Evolutionary conservation across 2,888 invertebrate species (phyloP).

Genomic region (Apantesis nais): DNA sequence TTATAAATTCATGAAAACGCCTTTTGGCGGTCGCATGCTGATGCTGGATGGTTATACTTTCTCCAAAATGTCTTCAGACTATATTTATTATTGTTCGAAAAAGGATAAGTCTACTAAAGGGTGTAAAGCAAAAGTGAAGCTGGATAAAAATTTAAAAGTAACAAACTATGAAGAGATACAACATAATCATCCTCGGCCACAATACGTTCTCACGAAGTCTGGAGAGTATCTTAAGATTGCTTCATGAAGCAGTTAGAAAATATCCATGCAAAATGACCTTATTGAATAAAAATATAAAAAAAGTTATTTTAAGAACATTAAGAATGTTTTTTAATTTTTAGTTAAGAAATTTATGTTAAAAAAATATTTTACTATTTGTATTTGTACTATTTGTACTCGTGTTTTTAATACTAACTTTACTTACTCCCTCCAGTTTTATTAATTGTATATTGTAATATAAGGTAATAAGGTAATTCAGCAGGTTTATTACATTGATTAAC

Average conservation of each 20-base stretch:
- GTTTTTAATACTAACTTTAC: neutral
- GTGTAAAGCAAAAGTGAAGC: conserved; percentile 19
- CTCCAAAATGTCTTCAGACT: conserved; percentile 14
- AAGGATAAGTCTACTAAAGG: conserved; percentile 8
- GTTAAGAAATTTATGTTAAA: too few relatives aligned
- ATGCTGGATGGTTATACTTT: conserved; percentile 14
- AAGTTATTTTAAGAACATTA: neutral
- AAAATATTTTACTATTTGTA: too few relatives aligned
- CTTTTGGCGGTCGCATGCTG: conserved; percentile 6
- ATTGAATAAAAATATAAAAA: neutral
- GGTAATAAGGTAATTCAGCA: too few relatives aligned
- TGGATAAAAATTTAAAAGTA: conserved; percentile 18
- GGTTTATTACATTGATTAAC: neutral
- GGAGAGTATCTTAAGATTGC: conserved; percentile 25
- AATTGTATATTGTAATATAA: too few relatives aligned
- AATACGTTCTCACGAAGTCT: conserved; percentile 6
- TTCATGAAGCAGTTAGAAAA: neutral
- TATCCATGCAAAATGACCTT: neutral
- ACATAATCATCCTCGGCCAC: conserved; percentile 28
- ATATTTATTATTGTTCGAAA: conserved; percentile 21
- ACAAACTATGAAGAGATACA: conserved; percentile 8
- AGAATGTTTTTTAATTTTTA: too few relatives aligned
- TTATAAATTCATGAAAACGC: conserved; percentile 11
- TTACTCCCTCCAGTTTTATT: neutral
- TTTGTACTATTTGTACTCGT: too few relatives aligned